Evolutionary conservation across 2,888 invertebrate genomes (phyloP), one percentile per base, ranked within the genome.

Genomic region (Celastrina argiolus): DNA sequence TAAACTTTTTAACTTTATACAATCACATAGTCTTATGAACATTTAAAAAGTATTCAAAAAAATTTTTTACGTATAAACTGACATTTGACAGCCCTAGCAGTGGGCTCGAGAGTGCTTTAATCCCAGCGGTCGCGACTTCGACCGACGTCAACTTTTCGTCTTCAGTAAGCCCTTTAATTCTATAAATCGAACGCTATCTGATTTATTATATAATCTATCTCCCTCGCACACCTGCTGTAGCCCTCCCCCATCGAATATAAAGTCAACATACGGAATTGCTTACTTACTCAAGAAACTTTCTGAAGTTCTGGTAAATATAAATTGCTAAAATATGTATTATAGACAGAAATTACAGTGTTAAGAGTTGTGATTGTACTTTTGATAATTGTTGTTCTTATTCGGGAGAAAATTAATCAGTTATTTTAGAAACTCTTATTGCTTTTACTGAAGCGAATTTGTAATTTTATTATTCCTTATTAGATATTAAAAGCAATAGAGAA

Each of bases 101-200:
- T 31, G 26, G 36, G 56, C 69, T 65, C 71, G 31, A 67, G 72
- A 73, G 75, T 71, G 73, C 69, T 69, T 73, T 82, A 82, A 84
- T 83, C 82, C 82, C 75, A 56, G 69, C 69, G 74, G 73, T 82
- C 75, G 73, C 74, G 81, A 78, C 75, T 78, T 77, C 74, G 69
- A 69, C 73, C 71, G 79, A 80, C 79, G 80, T 81, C 82, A 82
- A 59, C 80, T 84, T 84, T 78, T 80, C 83, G 83, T 83, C 85
- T 82, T 75, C 71, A 73, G 68, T 76, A 78, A 83, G 79, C 78
- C 78, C 77, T 79, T 81, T 81, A 82, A 83, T 85, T 81, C 82
- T 76, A 81, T 82, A 80, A 84, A 84, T 83, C 81, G 80, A 80
- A 84, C 78, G 72, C 71, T 76, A 75, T 56, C 39, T 28, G 36